phyloP scores from a whole-genome alignment of 2,797 vertebrate species.

The Anolis apletophallus region DNA sequence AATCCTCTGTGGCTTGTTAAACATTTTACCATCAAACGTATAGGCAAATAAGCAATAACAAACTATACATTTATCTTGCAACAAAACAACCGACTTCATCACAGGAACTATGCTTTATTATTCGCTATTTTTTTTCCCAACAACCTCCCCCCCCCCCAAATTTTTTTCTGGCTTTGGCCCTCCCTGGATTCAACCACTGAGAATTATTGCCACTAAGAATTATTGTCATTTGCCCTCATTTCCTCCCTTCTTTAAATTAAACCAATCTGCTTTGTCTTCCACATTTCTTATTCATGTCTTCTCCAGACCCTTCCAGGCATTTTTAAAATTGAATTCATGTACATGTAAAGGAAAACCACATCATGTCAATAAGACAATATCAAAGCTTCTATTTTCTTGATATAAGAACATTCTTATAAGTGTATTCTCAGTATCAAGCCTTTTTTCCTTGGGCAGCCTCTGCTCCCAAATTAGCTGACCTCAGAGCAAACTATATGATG shows the following conservation, averaged over 20 bases:
- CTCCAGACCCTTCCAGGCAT: neutral
- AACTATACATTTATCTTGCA: no score
- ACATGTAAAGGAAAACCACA: neutral
- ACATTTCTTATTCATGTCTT: neutral
- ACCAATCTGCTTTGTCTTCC: neutral
- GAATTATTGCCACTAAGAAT: no score
- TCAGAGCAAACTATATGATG: slow-evolving; percentile 5
- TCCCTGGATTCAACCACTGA: no score
- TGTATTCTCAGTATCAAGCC: neutral
- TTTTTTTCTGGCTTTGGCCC: no score
- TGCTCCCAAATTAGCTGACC: slow-evolving; percentile 1
- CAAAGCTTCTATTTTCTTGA: neutral
- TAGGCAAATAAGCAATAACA: no score
- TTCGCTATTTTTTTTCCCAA: no score
- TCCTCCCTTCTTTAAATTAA: neutral
- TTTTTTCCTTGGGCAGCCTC: neutral
- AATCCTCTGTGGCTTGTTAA: no score
- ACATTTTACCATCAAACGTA: no score
- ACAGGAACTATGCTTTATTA: no score
- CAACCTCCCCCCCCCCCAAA: no score
- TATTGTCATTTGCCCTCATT: neutral
- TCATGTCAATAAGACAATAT: neutral
- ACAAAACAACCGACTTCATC: no score
- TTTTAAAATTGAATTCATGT: neutral
- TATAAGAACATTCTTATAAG: neutral